Percentiles rank a stretch among this genome's conserved stretches.
These are phyloP conservation scores for Campodea augens DNA, from an alignment of 1,140 invertebrate species.

Conservation along the genomic window DNA sequence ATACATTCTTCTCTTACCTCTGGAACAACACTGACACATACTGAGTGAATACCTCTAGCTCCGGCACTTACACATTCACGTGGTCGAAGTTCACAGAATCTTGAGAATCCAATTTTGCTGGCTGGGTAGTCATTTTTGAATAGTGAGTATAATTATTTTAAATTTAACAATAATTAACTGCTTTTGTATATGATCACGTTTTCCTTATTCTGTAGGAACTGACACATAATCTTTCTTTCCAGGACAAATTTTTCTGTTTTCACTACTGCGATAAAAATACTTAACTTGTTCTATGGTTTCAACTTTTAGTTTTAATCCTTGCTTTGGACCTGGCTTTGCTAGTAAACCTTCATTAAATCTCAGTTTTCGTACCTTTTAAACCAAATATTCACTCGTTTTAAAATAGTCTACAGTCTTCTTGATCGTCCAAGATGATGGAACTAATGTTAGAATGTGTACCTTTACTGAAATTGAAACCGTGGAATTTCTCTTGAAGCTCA, in stretches of 20 bases:
- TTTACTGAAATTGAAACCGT: neutral
- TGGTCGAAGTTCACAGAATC: slow-evolving; percentile 4
- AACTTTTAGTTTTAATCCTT: neutral
- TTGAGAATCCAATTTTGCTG: slow-evolving; percentile 6
- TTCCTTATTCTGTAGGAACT: neutral
- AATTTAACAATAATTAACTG: neutral
- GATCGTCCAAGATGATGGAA: neutral
- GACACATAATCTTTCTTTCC: slow-evolving; percentile 7
- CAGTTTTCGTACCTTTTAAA: neutral
- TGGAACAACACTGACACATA: too few relatives aligned
- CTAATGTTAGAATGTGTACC: neutral
- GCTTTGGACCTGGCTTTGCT: neutral
- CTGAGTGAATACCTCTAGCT: slow-evolving; percentile 14
- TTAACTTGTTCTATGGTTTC: neutral
- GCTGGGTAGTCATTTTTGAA: slow-evolving; percentile 4
- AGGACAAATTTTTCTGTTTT: neutral
- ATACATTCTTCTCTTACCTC: too few relatives aligned
- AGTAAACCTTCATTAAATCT: neutral
- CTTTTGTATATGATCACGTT: slow-evolving; percentile 3
- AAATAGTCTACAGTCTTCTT: neutral
- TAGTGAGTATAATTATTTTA: slow-evolving; percentile 6
- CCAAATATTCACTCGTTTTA: neutral
- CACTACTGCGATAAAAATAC: neutral
- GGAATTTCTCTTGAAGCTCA: neutral
- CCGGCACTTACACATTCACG: slow-evolving; percentile 1